These are phyloP conservation scores for Melitaea cinxia DNA, from an alignment of 1,140 invertebrate species.

Conservation along the genomic window DNA sequence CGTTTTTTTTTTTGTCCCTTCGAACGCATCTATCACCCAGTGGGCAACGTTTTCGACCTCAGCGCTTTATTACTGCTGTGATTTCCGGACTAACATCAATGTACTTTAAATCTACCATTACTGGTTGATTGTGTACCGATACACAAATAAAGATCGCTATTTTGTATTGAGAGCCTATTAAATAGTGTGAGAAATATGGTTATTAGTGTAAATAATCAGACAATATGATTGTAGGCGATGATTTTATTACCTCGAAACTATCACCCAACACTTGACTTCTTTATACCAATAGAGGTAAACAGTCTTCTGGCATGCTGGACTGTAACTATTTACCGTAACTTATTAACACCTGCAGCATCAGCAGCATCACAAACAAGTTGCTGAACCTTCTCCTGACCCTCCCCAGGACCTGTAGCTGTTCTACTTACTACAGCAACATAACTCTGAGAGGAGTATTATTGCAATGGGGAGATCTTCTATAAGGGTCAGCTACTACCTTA, in stretches of 20 bases:
- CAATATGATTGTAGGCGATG: background rate
- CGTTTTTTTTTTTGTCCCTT: constrained; percentile 72
- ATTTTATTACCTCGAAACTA: background rate
- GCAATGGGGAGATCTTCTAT: too few species aligned
- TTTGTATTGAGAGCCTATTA: constrained; percentile 1
- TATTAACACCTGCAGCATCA: too few species aligned
- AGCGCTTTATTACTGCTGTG: constrained; percentile 73
- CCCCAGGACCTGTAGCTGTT: too few species aligned
- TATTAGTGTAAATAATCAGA: constrained; percentile 9
- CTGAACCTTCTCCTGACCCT: too few species aligned
- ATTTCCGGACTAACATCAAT: constrained; percentile 56
- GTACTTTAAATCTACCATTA: constrained; percentile 10
- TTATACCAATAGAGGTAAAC: too few species aligned
- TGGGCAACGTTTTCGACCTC: constrained; percentile 65
- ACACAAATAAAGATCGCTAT: constrained; percentile 15
- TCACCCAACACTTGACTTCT: too few species aligned
- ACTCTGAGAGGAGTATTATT: too few species aligned
- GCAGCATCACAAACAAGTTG: too few species aligned
- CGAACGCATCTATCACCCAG: constrained; percentile 75
- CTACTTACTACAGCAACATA: too few species aligned
- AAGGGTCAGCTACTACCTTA: too few species aligned
- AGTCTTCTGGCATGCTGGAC: too few species aligned
- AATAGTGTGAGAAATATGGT: constrained; percentile 1
- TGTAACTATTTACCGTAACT: too few species aligned
- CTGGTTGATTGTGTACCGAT: background rate